Conservation (phyloP, 1,140 invertebrate species). For the Monomorium pharaonis region DNA sequence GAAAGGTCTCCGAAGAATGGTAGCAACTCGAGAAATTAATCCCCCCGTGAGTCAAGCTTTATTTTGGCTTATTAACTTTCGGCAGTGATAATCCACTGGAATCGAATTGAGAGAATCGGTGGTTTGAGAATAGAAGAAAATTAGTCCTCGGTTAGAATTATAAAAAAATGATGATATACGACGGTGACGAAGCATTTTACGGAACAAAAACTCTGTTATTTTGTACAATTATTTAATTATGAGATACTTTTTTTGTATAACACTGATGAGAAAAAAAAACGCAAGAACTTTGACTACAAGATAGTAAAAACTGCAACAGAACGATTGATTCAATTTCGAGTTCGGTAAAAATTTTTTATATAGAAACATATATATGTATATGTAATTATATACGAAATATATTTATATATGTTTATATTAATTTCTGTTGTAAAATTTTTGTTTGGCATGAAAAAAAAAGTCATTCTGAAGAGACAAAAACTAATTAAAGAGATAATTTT, state of each 20-base stretch:
- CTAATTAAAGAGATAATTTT: too few species aligned
- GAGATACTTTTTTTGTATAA: not conserved
- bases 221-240: not conserved
- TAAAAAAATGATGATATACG: not conserved
- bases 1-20: conserved; percentile 2
- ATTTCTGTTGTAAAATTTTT: too few species aligned
- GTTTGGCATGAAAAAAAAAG: too few species aligned
- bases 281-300: not conserved
- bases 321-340: conserved; percentile 2
- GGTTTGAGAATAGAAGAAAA: not conserved
- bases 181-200: not conserved
- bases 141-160: not conserved
- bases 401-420: too few species aligned
- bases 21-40: conserved; percentile 44
- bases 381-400: too few species aligned
- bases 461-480: too few species aligned
- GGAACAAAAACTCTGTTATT: not conserved
- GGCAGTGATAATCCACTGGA: not conserved
- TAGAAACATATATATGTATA: too few species aligned
- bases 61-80: conserved; percentile 42
- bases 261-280: not conserved
- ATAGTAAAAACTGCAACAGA: not conserved
- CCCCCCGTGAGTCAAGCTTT: not conserved
- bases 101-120: not conserved
- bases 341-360: too few species aligned